Base-by-base conservation (phyloP, 2,888 invertebrate species). In the Chymomyza procnemis region DNA sequence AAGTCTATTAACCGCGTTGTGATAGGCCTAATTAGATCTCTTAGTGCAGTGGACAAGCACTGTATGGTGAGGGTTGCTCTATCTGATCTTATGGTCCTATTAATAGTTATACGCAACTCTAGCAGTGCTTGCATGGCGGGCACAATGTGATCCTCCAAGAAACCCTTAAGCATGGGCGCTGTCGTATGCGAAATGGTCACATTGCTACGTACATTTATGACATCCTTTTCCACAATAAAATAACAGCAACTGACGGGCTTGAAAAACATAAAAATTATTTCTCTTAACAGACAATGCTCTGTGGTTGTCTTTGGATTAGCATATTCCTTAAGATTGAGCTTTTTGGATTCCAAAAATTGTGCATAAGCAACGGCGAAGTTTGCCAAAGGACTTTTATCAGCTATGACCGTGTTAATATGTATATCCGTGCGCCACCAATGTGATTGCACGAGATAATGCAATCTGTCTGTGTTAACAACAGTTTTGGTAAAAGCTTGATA, bases 21-120 rank as follows among this genome's bases (percentile, higher is more conserved):
- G 48, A 92, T 88, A 30, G 91, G 90, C 12, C 82, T 72, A 3
- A 93, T 74, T 61, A 92, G 88, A 48, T 91, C 86, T n/a, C 88
- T 78, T 12, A 93, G 71, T n/a, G 90, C 91, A 19, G 89, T 85
- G 19, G 91, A 90, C 79, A 92, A 93, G 61, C 91, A 91, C 76
- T 92, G 91, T 61, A 92, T 90, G 0, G 92, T 92, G 6, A 91
- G 87, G 1, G 92, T 90, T 2, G 90, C 89, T 34, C 72, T 41
- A 55, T 34, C 19, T 9, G 69, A 83, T 67, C 16, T 67, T 61
- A 88, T 88, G 59, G 66, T 54, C 2, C 64, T 26, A 0, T 82
- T 79, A 34, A 90, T 89, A 71, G 92, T 91, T 6, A 70, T 74
- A 30, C 91, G 90, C 46, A 93, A 76, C 12, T 89, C 85, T 63